Evolutionary conservation across 2,797 vertebrate species (phyloP), one percentile per base, ranked within the genome.

Genomic region (Remorina albescens): DNA sequence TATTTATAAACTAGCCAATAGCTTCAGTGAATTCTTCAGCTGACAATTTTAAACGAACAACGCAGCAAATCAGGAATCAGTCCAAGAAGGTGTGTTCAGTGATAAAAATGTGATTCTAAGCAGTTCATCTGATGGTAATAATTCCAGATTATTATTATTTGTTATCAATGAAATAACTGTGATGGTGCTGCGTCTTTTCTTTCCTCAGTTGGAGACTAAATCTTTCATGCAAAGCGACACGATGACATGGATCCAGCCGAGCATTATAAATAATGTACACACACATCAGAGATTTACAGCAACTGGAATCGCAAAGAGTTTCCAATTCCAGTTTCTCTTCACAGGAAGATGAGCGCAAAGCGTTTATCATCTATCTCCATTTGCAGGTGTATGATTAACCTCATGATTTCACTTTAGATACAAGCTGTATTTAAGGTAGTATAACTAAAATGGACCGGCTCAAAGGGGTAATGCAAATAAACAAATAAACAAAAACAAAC

Each of bases 241-340:
- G 37, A 58, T 49, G 23, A 71, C 72, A 59, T 2, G 19, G 53
- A 49, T 25, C 21, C 18, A 26, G 70, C 7, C 34, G 15, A 53
- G 67, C 39, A 5, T 46, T 1, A 64, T 74, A 19, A 81, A 79
- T 81, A 67, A 86, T 66, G 58, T 32, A 76, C 32, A 16, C 60
- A 51, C 36, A 28, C 37, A 37, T 56, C 32, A 36, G 30, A 75
- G 47, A 72, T 60, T 46, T 70, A 36, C 37, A 37, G 7, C 56
- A 32, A 37, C 51, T 26, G 21, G 21, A 39, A 23, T 39, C n/a
- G 56, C 18, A 47, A 23, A 44, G 42, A 2, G 1, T 23, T 59
- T 62, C 42, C 8, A 1, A 34, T 70, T 37, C 62, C 15, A 54
- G 41, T 12, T 53, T 69, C 8, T 53, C 26, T 19, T 8, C 2